Base-by-base conservation (phyloP, 2,113 vertebrate genomes). In the Nyctereutes procyonoides region DNA sequence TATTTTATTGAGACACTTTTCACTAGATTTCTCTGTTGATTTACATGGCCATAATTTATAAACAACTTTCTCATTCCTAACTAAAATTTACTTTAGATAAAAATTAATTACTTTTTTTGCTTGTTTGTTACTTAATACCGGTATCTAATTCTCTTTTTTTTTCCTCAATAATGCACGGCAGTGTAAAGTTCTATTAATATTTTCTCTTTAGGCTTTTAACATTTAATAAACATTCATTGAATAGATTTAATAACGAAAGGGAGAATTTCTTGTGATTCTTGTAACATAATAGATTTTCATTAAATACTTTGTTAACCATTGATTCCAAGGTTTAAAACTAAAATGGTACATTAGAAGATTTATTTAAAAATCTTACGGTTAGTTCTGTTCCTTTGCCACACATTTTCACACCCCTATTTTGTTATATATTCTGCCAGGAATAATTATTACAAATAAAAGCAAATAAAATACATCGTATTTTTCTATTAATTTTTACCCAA, bases 211-310 rank as follows among this genome's bases (percentile, higher is more conserved):
- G 15, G 77, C 43, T 83, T 80, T 92, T 71, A 76, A 73, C 96
- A 43, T 91, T 90, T 95, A 97, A 92, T 65, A 58, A 96, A 85
- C 3, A 32, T 88, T 9, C 83, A 84, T 53, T 60, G 35, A 97
- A 94, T 88, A 97, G 28, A 90, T 93, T 83, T 93, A 93, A 88
- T 76, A 95, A 86, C 14, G 73, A 35, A 97, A 82, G 24, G 84
- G 28, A 90, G 85, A 97, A 74, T 13, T 80, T 2, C 38, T 84
- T 83, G 91, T 12, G 74, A 7, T 77, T 88, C 51, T 77, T 87
- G 19, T 15, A 87, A 88, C 5, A 92, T 60, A 74, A 76, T 83
- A 84, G 15, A 13, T 77, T 84, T 28, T 93, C 69, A 84, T 81
- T 73, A 94, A 87, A 76, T 86, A 93, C 48, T 60, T 93, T 86